Evolutionary conservation across 2,888 invertebrate genomes (phyloP), one percentile per base, ranked within the genome.

Genomic region (Polymixis lichenea): DNA sequence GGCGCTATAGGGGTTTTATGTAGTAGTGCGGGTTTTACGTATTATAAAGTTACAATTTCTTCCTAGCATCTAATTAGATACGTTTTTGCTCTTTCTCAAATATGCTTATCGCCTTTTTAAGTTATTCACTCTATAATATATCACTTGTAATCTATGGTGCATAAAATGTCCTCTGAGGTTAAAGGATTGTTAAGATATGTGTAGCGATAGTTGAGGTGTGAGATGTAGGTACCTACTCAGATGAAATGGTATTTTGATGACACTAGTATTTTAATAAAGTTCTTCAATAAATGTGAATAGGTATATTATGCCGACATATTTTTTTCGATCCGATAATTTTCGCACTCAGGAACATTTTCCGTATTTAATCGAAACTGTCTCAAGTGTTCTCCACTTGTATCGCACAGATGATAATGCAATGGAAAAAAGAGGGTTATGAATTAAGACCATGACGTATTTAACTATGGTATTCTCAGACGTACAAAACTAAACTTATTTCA

Each of bases 131-230:
- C 58, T 85, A 83, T 86, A 82, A 83, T 78, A 84, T 86, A 89
- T 90, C 91, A 91, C 90, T 89, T 88, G 86, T 91, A 90, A 87
- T 82, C 89, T 93, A 93, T 95, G 95, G 93, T 95, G 94, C 95
- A 93, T 93, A 91, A 89, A 91, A 91, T 93, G 89, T 93, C 90
- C 89, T 93, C 89, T 88, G 88, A 91, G 87, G 90, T 92, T 90
- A 90, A 91, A 89, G 90, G 90, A 93, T 91, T 93, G 90, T 93
- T 94, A 78, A 68, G 60, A 71, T 74, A 77, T 82, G 66, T 72
- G 81, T 82, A 81, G 86, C 82, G 49, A 72, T 88, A 84, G 88
- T 87, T 82, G 78, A 84, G 81, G 64, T 80, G 82, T 83, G 77
- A 78, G 80, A 73, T 62, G 51, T 76, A 46, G 11, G 11, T 46